These are phyloP conservation scores for Mesorhabditis sp. DNA, from an alignment of 2,888 invertebrate genomes.

Conservation along the genomic window DNA sequence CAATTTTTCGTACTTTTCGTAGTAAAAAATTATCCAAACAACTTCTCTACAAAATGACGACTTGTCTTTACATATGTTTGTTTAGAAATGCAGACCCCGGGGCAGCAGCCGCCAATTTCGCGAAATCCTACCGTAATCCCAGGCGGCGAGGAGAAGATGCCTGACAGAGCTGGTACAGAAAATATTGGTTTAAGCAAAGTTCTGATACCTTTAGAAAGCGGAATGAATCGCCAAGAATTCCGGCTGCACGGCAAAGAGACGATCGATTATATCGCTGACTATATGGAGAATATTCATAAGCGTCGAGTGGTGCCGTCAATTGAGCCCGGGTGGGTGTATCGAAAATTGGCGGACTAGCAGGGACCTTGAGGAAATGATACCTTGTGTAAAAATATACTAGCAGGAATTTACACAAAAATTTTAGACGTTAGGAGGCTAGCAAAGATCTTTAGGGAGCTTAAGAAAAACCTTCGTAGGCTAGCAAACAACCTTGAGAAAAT, in stretches of 20 bases:
- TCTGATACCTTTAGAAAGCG: conserved; percentile 8
- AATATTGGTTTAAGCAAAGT: not conserved
- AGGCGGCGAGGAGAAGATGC: not conserved
- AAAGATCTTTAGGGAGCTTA: not conserved
- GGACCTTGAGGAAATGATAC: not conserved
- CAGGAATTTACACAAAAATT: not conserved
- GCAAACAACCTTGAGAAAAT: not conserved
- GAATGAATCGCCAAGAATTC: conserved; percentile 51
- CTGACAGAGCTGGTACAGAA: not conserved
- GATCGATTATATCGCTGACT: conserved; percentile 85
- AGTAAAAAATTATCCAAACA: too few relatives aligned
- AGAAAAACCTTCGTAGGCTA: not conserved
- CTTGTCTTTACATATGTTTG: too few relatives aligned
- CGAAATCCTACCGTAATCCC: conserved; percentile 7
- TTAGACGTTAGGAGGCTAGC: not conserved
- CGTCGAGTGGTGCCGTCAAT: conserved; percentile 80
- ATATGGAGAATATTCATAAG: conserved; percentile 77
- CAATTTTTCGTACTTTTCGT: too few relatives aligned
- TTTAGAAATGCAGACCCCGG: too few relatives aligned
- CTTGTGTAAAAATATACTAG: not conserved
- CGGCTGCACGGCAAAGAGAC: conserved; percentile 71
- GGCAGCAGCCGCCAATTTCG: not conserved
- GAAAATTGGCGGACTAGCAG: not conserved
- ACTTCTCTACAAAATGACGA: too few relatives aligned
- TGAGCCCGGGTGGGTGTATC: conserved; percentile 75